phyloP scores from a whole-genome alignment of 2,888 invertebrate genomes.

The Heliconius charithonia region DNA sequence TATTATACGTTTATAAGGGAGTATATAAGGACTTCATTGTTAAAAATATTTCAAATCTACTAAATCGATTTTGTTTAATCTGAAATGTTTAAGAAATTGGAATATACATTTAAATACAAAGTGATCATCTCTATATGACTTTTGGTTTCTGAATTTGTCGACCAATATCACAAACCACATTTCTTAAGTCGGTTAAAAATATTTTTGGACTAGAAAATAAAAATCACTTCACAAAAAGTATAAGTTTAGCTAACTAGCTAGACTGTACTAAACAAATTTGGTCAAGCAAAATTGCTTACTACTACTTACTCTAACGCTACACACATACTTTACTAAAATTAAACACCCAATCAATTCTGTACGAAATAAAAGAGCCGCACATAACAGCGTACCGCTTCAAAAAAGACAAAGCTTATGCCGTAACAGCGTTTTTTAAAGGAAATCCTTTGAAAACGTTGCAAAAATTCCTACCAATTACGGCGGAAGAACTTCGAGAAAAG shows the following conservation, averaged over 20 bases:
- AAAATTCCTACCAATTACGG: slow-evolving; percentile 36
- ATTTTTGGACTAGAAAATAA: too few species aligned
- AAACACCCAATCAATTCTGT: slow-evolving; percentile 12
- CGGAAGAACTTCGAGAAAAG: slow-evolving; percentile 32
- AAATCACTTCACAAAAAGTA: background rate
- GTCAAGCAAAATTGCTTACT: background rate
- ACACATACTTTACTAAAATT: background rate
- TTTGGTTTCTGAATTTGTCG: too few species aligned
- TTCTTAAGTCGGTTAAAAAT: too few species aligned
- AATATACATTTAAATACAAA: too few species aligned
- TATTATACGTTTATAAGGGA: too few species aligned
- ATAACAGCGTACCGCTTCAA: slow-evolving; percentile 13
- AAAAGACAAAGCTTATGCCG: slow-evolving; percentile 1
- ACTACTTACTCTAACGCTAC: background rate
- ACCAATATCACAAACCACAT: too few species aligned
- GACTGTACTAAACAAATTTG: background rate
- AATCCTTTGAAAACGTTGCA: slow-evolving; percentile 32
- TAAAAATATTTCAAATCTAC: too few species aligned
- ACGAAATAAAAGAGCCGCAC: background rate
- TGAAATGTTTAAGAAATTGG: too few species aligned
- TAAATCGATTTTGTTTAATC: too few species aligned
- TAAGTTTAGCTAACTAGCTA: background rate
- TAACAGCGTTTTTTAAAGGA: slow-evolving; percentile 19
- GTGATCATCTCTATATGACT: too few species aligned
- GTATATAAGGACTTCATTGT: too few species aligned